phyloP scores from a whole-genome alignment of 2,888 invertebrate species.

The Brachyptera putata region DNA sequence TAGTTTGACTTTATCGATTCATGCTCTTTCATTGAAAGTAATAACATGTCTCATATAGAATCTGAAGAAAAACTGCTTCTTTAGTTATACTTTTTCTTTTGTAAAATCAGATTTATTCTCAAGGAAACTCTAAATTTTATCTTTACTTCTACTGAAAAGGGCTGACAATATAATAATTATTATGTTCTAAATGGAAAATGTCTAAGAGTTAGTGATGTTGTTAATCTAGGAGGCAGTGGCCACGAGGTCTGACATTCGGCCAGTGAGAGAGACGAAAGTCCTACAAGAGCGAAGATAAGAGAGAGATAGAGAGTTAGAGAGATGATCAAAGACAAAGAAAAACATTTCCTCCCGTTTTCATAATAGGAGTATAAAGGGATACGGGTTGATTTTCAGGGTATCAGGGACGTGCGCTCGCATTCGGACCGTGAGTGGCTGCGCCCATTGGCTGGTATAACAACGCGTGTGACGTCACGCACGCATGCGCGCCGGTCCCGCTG shows the following conservation, averaged over 20 bases:
- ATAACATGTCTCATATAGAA: slow-evolving; percentile 31
- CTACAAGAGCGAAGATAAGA: slow-evolving; percentile 20
- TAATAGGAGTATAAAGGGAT: slow-evolving; percentile 1
- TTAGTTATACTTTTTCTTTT: slow-evolving; percentile 26
- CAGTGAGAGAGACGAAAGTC: slow-evolving; percentile 10
- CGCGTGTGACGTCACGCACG: not conserved
- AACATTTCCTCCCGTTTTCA: not conserved
- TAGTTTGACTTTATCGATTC: slow-evolving; percentile 32
- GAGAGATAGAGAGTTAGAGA: slow-evolving; percentile 31
- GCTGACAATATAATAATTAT: slow-evolving; percentile 26
- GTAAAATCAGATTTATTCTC: slow-evolving; percentile 32
- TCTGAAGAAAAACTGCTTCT: slow-evolving; percentile 31
- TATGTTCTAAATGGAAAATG: slow-evolving; percentile 31
- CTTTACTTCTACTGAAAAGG: slow-evolving; percentile 32
- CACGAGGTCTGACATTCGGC: slow-evolving; percentile 5
- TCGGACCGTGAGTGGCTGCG: slow-evolving; percentile 20
- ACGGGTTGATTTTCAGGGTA: not conserved
- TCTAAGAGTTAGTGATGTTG: slow-evolving; percentile 31
- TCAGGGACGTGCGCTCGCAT: slow-evolving; percentile 28
- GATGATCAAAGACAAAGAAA: slow-evolving; percentile 29
- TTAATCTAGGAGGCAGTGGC: slow-evolving; percentile 24
- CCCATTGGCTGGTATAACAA: slow-evolving; percentile 7
- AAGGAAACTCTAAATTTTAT: slow-evolving; percentile 32
- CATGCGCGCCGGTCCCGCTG: slow-evolving; percentile 3
- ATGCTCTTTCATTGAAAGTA: slow-evolving; percentile 31